Conservation (phyloP, 2,113 vertebrate genomes). For the Brachyistius frenatus region DNA sequence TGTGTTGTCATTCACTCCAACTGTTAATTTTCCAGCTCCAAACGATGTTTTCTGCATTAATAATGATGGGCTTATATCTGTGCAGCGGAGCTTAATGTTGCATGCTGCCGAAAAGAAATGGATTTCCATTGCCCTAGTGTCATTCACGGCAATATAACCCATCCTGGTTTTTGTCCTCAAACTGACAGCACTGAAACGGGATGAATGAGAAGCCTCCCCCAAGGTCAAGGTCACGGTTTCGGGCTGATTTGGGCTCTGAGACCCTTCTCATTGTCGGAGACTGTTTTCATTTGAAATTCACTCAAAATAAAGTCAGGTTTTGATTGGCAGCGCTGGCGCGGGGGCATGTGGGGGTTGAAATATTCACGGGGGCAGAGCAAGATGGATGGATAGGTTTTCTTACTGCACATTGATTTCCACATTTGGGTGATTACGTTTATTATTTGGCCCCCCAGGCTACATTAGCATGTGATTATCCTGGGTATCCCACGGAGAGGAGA, state of each 20-base stretch:
- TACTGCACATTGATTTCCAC: slow-evolving; percentile 67
- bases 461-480: slow-evolving; percentile 76
- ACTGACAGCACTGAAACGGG: slow-evolving; percentile 55
- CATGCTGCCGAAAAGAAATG: slow-evolving; percentile 48
- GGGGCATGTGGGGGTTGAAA: slow-evolving; percentile 51
- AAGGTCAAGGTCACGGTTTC: slow-evolving; percentile 67
- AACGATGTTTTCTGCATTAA: slow-evolving; percentile 30
- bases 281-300: slow-evolving; percentile 73
- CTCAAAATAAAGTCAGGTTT: slow-evolving; percentile 43
- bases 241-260: slow-evolving; percentile 51
- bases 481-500: slow-evolving; percentile 46
- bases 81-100: slow-evolving; percentile 22
- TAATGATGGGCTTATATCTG: slow-evolving; percentile 28
- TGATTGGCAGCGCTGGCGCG: slow-evolving; percentile 56
- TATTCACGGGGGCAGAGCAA: slow-evolving; percentile 44
- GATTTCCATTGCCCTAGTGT: slow-evolving; percentile 33
- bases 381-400: slow-evolving; percentile 61
- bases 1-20: slow-evolving; percentile 47
- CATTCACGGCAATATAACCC: slow-evolving; percentile 34
- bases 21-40: slow-evolving; percentile 25
- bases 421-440: slow-evolving; percentile 76
- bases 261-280: slow-evolving; percentile 47
- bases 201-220: slow-evolving; percentile 59
- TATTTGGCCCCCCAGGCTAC: slow-evolving; percentile 49
- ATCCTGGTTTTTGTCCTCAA: slow-evolving; percentile 44